Percentiles rank a stretch among this genome's conserved stretches.
Evolutionary conservation across 2,113 vertebrate species (phyloP).

Genomic region (Meles meles): DNA sequence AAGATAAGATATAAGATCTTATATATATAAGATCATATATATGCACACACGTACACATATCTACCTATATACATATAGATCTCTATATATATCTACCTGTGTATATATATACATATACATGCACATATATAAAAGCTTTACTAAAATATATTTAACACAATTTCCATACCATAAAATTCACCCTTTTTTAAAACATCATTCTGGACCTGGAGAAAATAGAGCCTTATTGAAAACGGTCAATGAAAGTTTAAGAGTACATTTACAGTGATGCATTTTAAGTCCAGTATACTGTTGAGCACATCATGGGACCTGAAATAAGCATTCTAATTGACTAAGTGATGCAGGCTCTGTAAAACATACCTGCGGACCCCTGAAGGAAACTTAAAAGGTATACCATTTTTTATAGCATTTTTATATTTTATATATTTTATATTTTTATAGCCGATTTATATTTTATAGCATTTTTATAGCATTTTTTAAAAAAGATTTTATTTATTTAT

Average conservation of each 20-base stretch:
- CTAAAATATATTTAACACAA: neutral
- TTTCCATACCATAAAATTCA: neutral
- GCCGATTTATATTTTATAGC: too few species aligned
- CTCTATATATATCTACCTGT: too few species aligned
- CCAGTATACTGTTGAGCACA: neutral
- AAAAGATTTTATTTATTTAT: neutral
- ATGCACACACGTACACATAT: neutral
- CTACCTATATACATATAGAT: neutral
- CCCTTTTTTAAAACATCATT: neutral
- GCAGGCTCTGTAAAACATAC: neutral
- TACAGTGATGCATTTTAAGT: neutral
- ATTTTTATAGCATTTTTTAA: neutral
- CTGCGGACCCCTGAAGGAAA: neutral
- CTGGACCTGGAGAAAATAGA: neutral
- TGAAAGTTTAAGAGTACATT: neutral
- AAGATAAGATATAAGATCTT: neutral
- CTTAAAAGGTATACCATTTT: neutral
- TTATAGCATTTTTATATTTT: too few species aligned
- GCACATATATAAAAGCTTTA: neutral
- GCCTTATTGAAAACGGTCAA: neutral
- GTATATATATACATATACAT: neutral
- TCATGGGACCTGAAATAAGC: neutral
- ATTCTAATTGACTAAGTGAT: neutral
- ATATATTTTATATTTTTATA: too few species aligned
- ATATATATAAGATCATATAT: neutral